These are phyloP conservation scores for Lordiphosa mommai DNA, from an alignment of 1,140 invertebrate genomes.

Conservation along the genomic window DNA sequence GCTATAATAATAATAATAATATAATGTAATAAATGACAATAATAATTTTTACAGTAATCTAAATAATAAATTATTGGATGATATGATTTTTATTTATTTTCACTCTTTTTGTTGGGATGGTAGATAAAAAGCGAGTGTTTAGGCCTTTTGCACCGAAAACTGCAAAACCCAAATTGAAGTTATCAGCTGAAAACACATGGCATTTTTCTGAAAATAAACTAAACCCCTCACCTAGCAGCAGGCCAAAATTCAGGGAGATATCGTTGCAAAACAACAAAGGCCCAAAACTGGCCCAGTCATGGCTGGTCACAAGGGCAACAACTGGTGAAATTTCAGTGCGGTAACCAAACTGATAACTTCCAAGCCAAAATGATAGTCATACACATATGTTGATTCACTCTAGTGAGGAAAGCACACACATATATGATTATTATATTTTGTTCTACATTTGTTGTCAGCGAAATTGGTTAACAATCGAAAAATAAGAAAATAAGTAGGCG, in stretches of 20 bases:
- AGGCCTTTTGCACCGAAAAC: constrained; percentile 8
- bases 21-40: constrained; percentile 50
- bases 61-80: constrained; percentile 42
- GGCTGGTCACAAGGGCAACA: too few species aligned
- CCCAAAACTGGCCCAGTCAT: too few species aligned
- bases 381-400: too few species aligned
- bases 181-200: constrained; percentile 20
- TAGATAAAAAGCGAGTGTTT: background rate
- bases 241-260: constrained; percentile 7
- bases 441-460: too few species aligned
- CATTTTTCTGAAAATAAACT: too few species aligned
- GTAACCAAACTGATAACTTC: constrained; percentile 15
- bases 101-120: background rate
- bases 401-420: too few species aligned
- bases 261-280: constrained; percentile 5
- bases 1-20: constrained; percentile 60
- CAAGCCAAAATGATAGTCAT: too few species aligned
- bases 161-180: background rate
- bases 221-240: constrained; percentile 5
- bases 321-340: constrained; percentile 47
- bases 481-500: too few species aligned
- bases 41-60: constrained; percentile 64
- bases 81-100: constrained; percentile 3
- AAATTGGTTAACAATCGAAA: too few species aligned
- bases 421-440: too few species aligned